A percentile compares a stretch with the other conserved stretches of the same genome.
These are phyloP conservation scores for Xestia xanthographa DNA, from an alignment of 2,888 invertebrate genomes.

Conservation along the genomic window DNA sequence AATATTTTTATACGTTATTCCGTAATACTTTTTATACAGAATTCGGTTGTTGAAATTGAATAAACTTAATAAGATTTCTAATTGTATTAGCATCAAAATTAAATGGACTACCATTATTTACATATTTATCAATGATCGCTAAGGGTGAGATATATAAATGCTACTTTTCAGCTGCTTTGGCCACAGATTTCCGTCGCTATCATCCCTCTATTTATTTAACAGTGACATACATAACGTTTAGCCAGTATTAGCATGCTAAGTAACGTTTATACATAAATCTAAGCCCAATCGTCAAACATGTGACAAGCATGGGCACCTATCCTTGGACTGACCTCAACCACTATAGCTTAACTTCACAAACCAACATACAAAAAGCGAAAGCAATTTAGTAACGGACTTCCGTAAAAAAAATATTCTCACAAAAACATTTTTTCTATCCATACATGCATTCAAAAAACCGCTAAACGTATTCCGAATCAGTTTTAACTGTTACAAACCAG, in stretches of 20 bases:
- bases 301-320: not conserved
- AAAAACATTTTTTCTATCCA: not conserved
- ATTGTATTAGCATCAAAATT: not conserved
- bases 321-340: not conserved
- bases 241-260: not conserved
- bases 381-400: not conserved
- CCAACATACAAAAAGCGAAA: not conserved
- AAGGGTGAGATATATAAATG: not conserved
- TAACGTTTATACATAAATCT: not conserved
- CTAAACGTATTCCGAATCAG: slow-evolving; percentile 20
- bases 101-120: not conserved
- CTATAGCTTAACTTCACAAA: not conserved
- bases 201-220: not conserved
- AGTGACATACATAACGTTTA: not conserved
- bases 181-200: not conserved
- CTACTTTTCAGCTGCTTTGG: not conserved
- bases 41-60: not conserved
- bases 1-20: not conserved
- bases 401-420: not conserved
- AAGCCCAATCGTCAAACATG: not conserved
- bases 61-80: not conserved
- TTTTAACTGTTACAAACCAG: slow-evolving; percentile 36
- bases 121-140: not conserved
- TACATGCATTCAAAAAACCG: slow-evolving; percentile 15
- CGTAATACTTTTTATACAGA: not conserved